Conservation (phyloP, 2,797 vertebrate genomes). For the Lophotriccus pileatus region DNA sequence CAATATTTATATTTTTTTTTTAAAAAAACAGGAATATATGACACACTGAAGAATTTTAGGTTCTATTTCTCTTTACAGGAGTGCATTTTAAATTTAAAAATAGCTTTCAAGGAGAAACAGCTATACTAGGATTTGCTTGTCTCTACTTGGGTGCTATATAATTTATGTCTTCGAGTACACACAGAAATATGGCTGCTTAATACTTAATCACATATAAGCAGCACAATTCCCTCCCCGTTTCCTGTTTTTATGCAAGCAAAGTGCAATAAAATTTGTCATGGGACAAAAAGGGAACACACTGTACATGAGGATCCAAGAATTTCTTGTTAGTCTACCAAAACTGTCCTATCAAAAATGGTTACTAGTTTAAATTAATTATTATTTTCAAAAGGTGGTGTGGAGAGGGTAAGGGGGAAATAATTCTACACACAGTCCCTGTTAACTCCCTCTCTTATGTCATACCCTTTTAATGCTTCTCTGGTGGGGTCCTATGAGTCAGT, state of each 20-base stretch:
- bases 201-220: not conserved
- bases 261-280: not conserved
- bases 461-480: not conserved
- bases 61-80: not conserved
- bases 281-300: not conserved
- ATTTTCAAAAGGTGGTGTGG: not conserved
- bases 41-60: not conserved
- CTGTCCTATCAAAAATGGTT: not conserved
- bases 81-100: not conserved
- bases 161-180: not conserved
- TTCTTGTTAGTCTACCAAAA: not conserved
- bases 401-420: not conserved
- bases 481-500: not conserved
- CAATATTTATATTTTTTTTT: not conserved
- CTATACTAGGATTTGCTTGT: not conserved
- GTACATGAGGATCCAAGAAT: not conserved
- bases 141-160: not conserved
- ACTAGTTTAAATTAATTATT: not conserved
- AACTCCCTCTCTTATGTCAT: not conserved
- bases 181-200: not conserved
- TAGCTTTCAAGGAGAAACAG: not conserved
- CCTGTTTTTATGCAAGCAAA: not conserved
- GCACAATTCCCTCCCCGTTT: not conserved
- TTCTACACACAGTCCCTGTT: not conserved
- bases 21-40: not conserved